Percentiles rank a stretch among this genome's conserved stretches.
Evolutionary conservation across 2,113 vertebrate species (phyloP).

Genomic region (Coptodon bakossiorum): DNA sequence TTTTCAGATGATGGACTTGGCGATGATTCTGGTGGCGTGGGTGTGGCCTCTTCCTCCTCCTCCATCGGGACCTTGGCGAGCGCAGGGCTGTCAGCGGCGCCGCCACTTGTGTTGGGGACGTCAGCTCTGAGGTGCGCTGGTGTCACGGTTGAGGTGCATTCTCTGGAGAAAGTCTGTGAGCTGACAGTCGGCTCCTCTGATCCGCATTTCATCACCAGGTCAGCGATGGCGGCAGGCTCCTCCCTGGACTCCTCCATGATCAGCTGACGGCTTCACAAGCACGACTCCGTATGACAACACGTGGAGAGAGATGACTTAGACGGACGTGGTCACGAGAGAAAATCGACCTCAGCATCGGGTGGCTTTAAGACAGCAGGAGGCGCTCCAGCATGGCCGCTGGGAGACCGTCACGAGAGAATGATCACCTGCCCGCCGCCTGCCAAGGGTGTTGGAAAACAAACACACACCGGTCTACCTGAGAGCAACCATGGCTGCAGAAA

Average conservation of each 20-base stretch:
- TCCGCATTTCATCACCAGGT: neutral
- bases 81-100: neutral
- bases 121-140: neutral
- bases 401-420: neutral
- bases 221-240: neutral
- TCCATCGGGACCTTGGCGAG: neutral
- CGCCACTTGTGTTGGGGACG: neutral
- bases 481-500: neutral
- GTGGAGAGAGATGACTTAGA: neutral
- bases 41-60: constrained; percentile 1
- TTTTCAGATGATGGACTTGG: constrained; percentile 10
- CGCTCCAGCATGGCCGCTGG: neutral
- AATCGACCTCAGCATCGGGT: neutral
- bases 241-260: constrained; percentile 44
- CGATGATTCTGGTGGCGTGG: neutral
- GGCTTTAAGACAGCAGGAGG: neutral
- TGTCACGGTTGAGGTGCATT: neutral
- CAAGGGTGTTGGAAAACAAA: neutral
- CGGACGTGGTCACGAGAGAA: neutral
- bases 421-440: neutral
- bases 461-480: neutral
- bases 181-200: neutral
- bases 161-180: neutral
- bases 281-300: neutral
- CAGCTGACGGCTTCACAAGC: neutral